phyloP scores from a whole-genome alignment of 1,140 invertebrate species.

The Polypedilum vanderplanki region DNA sequence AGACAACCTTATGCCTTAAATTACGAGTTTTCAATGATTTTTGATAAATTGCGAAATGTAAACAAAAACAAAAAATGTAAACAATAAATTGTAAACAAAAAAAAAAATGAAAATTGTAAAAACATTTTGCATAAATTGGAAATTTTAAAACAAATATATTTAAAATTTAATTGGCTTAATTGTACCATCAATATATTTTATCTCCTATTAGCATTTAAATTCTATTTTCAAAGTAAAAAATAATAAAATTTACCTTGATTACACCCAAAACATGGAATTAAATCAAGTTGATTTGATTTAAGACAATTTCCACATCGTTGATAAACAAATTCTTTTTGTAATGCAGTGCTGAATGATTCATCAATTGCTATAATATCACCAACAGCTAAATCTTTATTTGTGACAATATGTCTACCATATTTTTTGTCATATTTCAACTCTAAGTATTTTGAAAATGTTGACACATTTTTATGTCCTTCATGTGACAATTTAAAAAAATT shows the following conservation, averaged over 20 bases:
- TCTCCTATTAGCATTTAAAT: no score
- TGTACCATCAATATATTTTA: background rate
- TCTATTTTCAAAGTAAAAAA: no score
- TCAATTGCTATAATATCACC: constrained; percentile 25
- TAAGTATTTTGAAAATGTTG: background rate
- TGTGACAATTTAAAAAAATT: constrained; percentile 7
- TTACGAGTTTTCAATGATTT: no score
- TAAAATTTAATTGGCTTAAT: background rate
- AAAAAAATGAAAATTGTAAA: no score
- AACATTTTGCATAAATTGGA: no score
- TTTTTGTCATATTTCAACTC: constrained; percentile 9
- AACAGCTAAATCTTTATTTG: background rate
- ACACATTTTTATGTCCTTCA: background rate
- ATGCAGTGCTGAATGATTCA: background rate
- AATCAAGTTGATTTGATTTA: background rate
- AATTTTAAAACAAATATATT: no score
- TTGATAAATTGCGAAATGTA: no score
- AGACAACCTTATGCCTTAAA: no score
- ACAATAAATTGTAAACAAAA: background rate
- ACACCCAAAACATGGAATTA: background rate
- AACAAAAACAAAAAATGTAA: background rate
- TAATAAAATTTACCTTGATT: background rate
- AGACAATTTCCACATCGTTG: background rate
- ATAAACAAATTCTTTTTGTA: background rate
- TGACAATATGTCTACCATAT: constrained; percentile 28